Conservation (phyloP, 1,140 invertebrate genomes). For the Aleiodes sp. region DNA sequence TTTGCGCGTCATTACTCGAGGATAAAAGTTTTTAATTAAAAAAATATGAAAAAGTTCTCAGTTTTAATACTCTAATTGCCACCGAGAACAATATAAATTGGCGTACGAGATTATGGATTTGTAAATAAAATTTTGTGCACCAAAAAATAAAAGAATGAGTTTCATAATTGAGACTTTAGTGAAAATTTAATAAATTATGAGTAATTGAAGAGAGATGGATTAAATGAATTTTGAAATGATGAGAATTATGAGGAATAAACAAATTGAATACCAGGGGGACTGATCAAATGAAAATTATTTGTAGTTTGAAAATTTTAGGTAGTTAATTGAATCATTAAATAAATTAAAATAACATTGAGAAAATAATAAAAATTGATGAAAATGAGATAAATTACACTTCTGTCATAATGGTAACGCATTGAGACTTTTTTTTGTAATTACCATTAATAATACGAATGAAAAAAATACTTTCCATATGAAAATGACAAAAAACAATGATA, state of each 20-base stretch:
- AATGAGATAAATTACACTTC: constrained; percentile 17
- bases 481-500: constrained; percentile 35
- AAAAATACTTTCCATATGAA: background rate
- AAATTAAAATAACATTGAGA: constrained; percentile 43
- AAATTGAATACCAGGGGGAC: background rate
- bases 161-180: background rate
- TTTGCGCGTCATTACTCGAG: background rate
- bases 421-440: constrained; percentile 1
- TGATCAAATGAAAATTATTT: constrained; percentile 45
- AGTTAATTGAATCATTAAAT: constrained; percentile 37
- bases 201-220: background rate
- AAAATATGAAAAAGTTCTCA: too few relatives aligned
- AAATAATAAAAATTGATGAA: constrained; percentile 30
- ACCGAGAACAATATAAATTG: too few relatives aligned
- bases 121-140: too few relatives aligned
- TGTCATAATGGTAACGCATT: background rate
- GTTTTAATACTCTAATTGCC: too few relatives aligned
- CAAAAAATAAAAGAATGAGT: too few relatives aligned
- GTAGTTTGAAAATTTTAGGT: constrained; percentile 49
- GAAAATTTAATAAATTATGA: background rate
- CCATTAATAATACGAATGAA: background rate
- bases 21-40: too few relatives aligned
- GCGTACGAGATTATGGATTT: too few relatives aligned
- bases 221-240: background rate
- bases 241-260: background rate